Evolutionary conservation across 2,888 invertebrate species (phyloP).

Genomic region (Zeuzera pyrina): DNA sequence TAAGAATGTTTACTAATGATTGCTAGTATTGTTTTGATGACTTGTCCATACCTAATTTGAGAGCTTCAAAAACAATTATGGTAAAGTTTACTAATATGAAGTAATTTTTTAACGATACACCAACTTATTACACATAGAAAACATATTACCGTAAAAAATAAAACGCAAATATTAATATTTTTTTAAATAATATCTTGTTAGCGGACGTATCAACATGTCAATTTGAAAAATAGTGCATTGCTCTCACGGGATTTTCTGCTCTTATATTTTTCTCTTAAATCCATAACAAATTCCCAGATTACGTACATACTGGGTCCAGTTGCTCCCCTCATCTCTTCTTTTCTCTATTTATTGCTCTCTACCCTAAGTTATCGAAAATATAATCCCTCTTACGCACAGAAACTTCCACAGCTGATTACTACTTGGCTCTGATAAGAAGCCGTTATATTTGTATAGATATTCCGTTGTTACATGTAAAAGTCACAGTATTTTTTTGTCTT

Average conservation of each 20-base stretch:
- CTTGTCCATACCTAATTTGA: no score
- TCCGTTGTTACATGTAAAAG: not conserved
- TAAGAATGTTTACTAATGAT: no score
- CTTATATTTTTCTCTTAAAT: constrained; percentile 53
- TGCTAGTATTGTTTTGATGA: no score
- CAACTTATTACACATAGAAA: no score
- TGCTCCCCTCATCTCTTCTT: constrained; percentile 41
- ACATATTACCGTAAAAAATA: no score
- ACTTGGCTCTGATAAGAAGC: constrained; percentile 49
- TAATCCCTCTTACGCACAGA: constrained; percentile 66
- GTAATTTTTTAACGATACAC: no score
- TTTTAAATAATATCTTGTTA: no score
- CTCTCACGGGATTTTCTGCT: constrained; percentile 41
- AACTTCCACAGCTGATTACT: constrained; percentile 67
- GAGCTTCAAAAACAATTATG: no score
- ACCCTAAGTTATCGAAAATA: constrained; percentile 71
- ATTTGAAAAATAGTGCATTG: constrained; percentile 37
- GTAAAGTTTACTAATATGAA: no score
- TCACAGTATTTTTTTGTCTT: no score
- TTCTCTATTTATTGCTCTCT: constrained; percentile 61
- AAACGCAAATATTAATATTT: no score
- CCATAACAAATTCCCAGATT: constrained; percentile 70
- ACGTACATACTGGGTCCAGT: constrained; percentile 36
- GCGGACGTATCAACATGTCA: no score
- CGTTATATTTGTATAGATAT: constrained; percentile 5